A percentile compares a stretch with the other conserved stretches of the same genome.
Conservation (phyloP, 2,113 vertebrate genomes). For the Phalacrocorax pelagicus region DNA sequence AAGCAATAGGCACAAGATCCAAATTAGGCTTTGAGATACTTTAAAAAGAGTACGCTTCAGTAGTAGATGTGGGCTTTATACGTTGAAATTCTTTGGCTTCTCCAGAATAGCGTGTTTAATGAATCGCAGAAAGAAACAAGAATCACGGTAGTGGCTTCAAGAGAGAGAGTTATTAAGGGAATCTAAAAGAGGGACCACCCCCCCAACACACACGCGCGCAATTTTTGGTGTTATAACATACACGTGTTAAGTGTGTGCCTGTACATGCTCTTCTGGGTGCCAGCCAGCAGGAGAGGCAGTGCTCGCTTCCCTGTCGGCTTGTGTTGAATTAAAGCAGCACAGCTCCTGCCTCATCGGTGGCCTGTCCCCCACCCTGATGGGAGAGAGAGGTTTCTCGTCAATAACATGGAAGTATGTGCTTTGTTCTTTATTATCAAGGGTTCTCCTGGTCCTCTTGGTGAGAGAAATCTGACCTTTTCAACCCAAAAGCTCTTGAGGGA, state of each 20-base stretch:
- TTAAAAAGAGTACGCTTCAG: background rate
- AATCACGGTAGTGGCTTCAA: background rate
- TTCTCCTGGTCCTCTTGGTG: background rate
- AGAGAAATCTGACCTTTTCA: background rate
- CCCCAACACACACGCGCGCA: background rate
- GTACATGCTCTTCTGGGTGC: background rate
- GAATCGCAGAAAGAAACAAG: background rate
- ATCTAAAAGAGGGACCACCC: background rate
- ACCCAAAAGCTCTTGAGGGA: background rate
- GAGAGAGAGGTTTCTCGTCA: background rate
- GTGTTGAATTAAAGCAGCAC: background rate
- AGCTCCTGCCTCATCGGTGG: background rate
- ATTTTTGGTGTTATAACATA: background rate
- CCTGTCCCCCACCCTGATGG: background rate
- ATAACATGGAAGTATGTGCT: background rate
- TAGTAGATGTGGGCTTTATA: background rate
- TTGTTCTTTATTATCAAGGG: background rate
- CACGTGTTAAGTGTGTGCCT: background rate
- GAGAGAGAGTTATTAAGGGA: background rate
- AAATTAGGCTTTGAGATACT: background rate
- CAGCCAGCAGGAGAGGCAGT: background rate
- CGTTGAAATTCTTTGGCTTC: background rate
- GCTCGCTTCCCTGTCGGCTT: background rate
- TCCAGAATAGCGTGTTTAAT: background rate
- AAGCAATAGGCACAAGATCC: background rate